These are phyloP conservation scores for Opisthocomus hoazin DNA, from an alignment of 2,113 vertebrate species.

Conservation along the genomic window DNA sequence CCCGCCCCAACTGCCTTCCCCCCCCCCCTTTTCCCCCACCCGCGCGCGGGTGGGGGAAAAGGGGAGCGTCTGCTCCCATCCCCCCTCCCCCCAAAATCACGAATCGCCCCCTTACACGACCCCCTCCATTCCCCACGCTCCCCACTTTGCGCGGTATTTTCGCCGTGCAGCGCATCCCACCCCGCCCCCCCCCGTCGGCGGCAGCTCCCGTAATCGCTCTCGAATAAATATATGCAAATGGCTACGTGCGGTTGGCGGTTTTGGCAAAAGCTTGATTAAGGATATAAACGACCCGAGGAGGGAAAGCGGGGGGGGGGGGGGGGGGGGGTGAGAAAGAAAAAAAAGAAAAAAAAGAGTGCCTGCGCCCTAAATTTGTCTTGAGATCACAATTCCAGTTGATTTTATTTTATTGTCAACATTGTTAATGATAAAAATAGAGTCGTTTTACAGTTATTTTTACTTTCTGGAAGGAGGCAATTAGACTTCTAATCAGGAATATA, in stretches of 20 bases:
- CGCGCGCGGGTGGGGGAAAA: not conserved
- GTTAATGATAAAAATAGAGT: slow-evolving; percentile 86
- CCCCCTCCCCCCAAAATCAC: not conserved
- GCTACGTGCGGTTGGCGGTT: slow-evolving; percentile 87
- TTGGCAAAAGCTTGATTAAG: slow-evolving; percentile 85
- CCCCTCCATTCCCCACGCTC: not conserved
- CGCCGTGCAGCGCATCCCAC: slow-evolving; percentile 76
- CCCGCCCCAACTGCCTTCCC: not conserved
- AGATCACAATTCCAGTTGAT: slow-evolving; percentile 84
- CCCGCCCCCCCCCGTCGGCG: slow-evolving; percentile 63
- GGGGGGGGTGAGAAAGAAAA: too few relatives aligned
- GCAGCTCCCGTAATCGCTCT: slow-evolving; percentile 80
- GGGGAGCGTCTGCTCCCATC: not conserved
- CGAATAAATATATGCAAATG: slow-evolving; percentile 97
- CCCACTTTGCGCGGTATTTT: slow-evolving; percentile 32
- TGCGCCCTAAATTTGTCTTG: slow-evolving; percentile 81
- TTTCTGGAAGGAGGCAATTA: slow-evolving; percentile 92
- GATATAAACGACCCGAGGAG: slow-evolving; percentile 82
- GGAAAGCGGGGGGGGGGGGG: too few relatives aligned
- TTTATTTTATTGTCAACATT: slow-evolving; percentile 89
- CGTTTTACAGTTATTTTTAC: slow-evolving; percentile 87
- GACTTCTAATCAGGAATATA: slow-evolving; percentile 94
- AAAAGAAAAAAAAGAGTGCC: slow-evolving; percentile 69
- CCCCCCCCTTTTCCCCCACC: not conserved
- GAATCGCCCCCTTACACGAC: not conserved